phyloP scores from a whole-genome alignment of 1,140 invertebrate genomes.

The Trachymyrmex septentrionalis region DNA sequence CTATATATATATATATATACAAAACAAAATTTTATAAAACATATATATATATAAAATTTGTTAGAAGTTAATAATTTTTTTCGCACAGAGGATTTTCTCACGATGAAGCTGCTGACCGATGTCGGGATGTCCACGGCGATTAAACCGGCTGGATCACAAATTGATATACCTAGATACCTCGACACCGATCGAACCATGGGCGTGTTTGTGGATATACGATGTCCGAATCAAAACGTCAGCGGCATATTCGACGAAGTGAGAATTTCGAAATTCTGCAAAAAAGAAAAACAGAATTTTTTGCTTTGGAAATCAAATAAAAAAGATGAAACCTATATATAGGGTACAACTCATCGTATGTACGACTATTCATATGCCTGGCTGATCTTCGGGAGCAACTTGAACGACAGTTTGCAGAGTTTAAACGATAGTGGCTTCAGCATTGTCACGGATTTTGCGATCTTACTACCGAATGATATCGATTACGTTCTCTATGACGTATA shows the following conservation, averaged over 20 bases:
- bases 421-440: conserved; percentile 72
- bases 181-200: conserved; percentile 54
- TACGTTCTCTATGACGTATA: conserved; percentile 73
- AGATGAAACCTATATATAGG: conserved; percentile 30
- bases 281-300: background rate
- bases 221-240: conserved; percentile 19
- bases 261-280: background rate
- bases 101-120: conserved; percentile 51
- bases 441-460: conserved; percentile 67
- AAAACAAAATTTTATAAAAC: background rate
- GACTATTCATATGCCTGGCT: conserved; percentile 73
- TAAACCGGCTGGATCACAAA: conserved; percentile 5
- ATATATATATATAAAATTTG: background rate
- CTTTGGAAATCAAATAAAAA: conserved; percentile 5
- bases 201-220: conserved; percentile 69
- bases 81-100: conserved; percentile 56
- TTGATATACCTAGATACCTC: conserved; percentile 51
- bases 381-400: conserved; percentile 50
- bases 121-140: conserved; percentile 43
- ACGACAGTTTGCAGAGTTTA: conserved; percentile 18
- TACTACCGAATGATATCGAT: conserved; percentile 16
- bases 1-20: no score
- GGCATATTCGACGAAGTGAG: conserved; percentile 65
- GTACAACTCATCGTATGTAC: conserved; percentile 50
- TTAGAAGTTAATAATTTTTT: background rate